These are phyloP conservation scores for Anodontia alba DNA, from an alignment of 2,888 invertebrate genomes.

Conservation along the genomic window DNA sequence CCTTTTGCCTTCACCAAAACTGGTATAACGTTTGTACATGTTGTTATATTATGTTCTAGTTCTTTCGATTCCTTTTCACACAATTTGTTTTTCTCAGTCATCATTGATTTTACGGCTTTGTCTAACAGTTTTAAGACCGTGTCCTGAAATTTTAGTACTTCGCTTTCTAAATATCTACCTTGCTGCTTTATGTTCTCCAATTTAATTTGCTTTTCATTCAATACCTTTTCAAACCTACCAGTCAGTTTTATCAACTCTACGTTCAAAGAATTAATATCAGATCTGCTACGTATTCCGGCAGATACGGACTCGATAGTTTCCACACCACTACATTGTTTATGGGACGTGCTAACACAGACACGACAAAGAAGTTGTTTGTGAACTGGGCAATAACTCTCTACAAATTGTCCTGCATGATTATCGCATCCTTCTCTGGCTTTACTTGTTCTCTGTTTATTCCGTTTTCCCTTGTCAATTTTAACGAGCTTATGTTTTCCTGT, in stretches of 20 bases:
- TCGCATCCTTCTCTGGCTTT: background rate
- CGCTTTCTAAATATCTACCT: background rate
- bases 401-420: conserved; percentile 11
- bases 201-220: conserved; percentile 4
- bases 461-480: background rate
- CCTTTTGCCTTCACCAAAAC: background rate
- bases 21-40: conserved; percentile 9
- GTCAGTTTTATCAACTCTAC: background rate
- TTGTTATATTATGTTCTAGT: background rate
- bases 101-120: background rate
- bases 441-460: background rate
- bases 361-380: background rate
- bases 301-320: background rate
- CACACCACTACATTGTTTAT: background rate
- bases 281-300: background rate
- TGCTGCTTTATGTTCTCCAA: background rate
- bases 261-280: background rate
- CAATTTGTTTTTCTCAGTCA: background rate
- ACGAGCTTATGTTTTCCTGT: background rate
- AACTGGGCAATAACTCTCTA: background rate
- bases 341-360: background rate
- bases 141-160: background rate
- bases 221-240: background rate
- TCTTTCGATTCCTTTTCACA: conserved; percentile 10
- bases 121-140: background rate